Evolutionary conservation across 2,888 invertebrate genomes (phyloP), one percentile per base, ranked within the genome.

Genomic region (Lymantria dispar): DNA sequence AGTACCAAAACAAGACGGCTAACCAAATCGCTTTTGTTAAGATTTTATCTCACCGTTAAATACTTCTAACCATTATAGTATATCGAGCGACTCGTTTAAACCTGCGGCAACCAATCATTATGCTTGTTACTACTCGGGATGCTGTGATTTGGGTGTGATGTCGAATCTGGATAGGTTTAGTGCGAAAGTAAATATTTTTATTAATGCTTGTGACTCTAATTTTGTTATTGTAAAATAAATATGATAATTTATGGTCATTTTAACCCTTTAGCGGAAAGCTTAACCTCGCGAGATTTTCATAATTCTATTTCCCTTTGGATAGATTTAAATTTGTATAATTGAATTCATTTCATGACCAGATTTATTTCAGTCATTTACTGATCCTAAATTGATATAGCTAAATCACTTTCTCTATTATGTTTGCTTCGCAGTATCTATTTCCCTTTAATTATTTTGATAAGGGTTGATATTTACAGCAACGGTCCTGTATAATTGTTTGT

Each of bases 41-140:
- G 90, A 90, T 90, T 89, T 87, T 89, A 90, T 90, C 90, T 88
- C 77, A 73, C 84, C 82, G 86, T 89, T 90, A 90, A 90, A 89
- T 89, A 88, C 87, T 89, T 88, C 81, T 84, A 85, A 85, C 87
- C 86, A 87, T 87, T 86, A 87, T 77, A 83, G 80, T 86, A 81
- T 82, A 85, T 85, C 81, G 80, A 75, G 72, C 83, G 79, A 81
- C 84, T 83, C 81, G 74, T 78, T 83, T 78, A 72, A 78, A 85
- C 85, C 80, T 74, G 83, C 80, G 81, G 85, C 81, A 80, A 78
- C 78, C 82, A 80, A 81, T 84, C 78, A 79, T 74, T 79, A 79
- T 74, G 79, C 74, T 77, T 78, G 81, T 81, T 85, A 81, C 77
- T 72, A 69, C 76, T 81, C 74, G 62, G 75, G 73, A 74, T 78